Conservation (phyloP, 2,888 invertebrate genomes). For the Syrista parreyssii region DNA sequence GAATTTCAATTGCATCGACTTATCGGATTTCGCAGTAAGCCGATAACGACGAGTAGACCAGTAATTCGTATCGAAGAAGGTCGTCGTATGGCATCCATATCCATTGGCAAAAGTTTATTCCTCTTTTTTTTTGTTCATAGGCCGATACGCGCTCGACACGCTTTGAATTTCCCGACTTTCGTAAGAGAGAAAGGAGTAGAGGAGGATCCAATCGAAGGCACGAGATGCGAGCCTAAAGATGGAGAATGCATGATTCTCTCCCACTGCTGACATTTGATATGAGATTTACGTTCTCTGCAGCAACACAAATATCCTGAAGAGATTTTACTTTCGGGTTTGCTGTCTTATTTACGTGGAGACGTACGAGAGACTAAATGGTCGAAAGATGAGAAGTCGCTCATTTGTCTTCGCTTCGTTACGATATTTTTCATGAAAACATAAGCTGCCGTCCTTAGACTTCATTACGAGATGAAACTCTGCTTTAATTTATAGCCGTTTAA, state of each 20-base stretch:
- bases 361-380: background rate
- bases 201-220: background rate
- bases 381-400: background rate
- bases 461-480: background rate
- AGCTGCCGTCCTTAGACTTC: background rate
- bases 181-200: background rate
- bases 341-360: background rate
- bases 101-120: background rate
- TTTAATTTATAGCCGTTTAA: background rate
- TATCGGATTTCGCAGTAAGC: background rate
- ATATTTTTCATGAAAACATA: background rate
- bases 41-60: background rate
- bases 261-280: constrained; percentile 15
- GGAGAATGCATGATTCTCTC: constrained; percentile 15
- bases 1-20: background rate
- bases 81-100: background rate
- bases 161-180: background rate
- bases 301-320: background rate
- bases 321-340: background rate
- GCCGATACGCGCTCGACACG: background rate
- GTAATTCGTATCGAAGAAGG: background rate
- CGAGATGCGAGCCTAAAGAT: background rate
- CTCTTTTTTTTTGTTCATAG: background rate
- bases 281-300: constrained; percentile 11
- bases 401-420: background rate